Conservation (phyloP, 2,797 vertebrate genomes). For the Otolemur crassicaudatus region DNA sequence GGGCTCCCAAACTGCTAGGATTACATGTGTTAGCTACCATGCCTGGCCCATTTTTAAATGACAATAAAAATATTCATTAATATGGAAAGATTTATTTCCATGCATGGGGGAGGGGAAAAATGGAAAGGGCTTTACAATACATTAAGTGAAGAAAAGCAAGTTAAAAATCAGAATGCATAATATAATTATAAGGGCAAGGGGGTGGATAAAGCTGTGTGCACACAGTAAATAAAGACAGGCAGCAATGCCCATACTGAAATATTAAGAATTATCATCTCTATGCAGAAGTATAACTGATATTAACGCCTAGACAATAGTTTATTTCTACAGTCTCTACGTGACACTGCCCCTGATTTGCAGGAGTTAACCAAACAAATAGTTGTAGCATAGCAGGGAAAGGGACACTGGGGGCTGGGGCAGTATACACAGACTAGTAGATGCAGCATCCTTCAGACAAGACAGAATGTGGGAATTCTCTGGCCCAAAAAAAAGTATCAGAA, state of each 20-base stretch:
- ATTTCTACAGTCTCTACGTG: neutral
- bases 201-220: neutral
- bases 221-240: neutral
- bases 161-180: slow-evolving; percentile 5
- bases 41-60: neutral
- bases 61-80: neutral
- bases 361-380: neutral
- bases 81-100: neutral
- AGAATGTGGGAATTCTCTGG: neutral
- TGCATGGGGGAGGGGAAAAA: too few relatives aligned
- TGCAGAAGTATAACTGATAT: neutral
- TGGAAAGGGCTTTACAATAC: neutral
- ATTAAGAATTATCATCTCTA: slow-evolving; percentile 20
- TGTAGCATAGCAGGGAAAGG: neutral
- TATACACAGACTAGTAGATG: neutral
- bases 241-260: neutral
- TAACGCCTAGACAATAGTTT: neutral
- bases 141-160: neutral
- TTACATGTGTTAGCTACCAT: too few relatives aligned
- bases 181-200: neutral
- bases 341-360: neutral
- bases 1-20: too few relatives aligned
- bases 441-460: neutral
- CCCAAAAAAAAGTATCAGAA: neutral
- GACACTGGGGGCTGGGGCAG: neutral